Evolutionary conservation across 2,113 vertebrate genomes (phyloP).

Genomic region (Emydocephalus ijimae): DNA sequence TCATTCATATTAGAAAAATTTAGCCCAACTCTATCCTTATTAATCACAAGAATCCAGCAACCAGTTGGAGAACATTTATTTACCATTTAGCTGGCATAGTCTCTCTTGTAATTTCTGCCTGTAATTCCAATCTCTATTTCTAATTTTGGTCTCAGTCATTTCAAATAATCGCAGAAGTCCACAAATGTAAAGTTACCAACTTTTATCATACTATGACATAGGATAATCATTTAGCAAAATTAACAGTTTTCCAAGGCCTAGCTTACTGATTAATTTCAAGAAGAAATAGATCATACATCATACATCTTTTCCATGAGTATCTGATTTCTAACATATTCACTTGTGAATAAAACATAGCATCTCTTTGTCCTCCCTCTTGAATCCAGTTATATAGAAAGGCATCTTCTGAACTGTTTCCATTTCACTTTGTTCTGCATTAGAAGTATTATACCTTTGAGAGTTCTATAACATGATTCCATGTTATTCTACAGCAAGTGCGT

Average conservation of each 20-base stretch:
- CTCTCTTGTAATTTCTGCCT: neutral
- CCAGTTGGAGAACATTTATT: neutral
- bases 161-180: neutral
- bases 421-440: neutral
- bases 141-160: neutral
- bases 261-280: constrained; percentile 2
- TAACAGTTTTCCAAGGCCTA: neutral
- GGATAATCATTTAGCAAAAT: neutral
- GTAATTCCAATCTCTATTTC: neutral
- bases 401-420: neutral
- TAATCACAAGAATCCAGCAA: neutral
- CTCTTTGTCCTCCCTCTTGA: neutral
- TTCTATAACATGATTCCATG: neutral
- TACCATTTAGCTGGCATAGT: neutral
- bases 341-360: neutral
- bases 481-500: neutral
- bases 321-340: neutral
- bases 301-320: neutral
- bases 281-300: neutral
- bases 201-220: neutral
- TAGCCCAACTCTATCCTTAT: neutral
- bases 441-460: neutral
- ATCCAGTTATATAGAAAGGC: neutral
- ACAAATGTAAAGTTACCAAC: neutral
- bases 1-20: neutral